Base-by-base conservation (phyloP, 2,113 vertebrate genomes). In the Acrocephalus arundinaceus region DNA sequence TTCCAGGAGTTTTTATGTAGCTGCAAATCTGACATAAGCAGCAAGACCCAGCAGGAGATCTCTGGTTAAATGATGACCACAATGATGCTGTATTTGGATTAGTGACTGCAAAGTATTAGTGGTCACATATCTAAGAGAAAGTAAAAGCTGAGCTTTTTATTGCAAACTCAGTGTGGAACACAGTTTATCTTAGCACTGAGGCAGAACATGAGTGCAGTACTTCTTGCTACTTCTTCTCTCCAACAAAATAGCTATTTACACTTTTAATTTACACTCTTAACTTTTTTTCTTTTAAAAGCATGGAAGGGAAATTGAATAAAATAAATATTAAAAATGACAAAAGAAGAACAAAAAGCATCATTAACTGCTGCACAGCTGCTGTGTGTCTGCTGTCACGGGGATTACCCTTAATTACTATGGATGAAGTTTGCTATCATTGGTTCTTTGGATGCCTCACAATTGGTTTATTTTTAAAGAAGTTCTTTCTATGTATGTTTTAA, bases 301-400 rank as follows among this genome's bases (percentile, higher is more conserved):
- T 18, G 39, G 30, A 92, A 59, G 23, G 41, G 39, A 90, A 93
- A 88, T 16, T 8, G 43, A 84, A 93, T 78, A 88, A 95, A 96
- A 79, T 85, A 93, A 95, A 94, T 91, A 91, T 59, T 88, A 84
- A 90, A 94, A 82, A 91, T 92, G 39, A 95, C 55, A 90, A 93
- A 96, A 90, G 67, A 68, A 86, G 74, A 94, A 82, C 66, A 91
- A 93, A 95, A 96, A 77, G 41, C 41, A 75, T 97, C 46, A 68
- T 96, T 95, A 93, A 88, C 68, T 84, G 65, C 82, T 90, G 85
- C 89, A 84, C 94, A 96, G 93, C 92, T 94, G 90, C 85, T 95
- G 54, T 85, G 86, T 78, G 65, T 96, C 94, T 96, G 65, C 80
- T 95, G 80, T 95, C 10, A 9, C 2, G 6, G 86, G 88, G 90